These are phyloP conservation scores for Misgurnus mizolepis DNA, from an alignment of 2,113 vertebrate species.

Conservation along the genomic window DNA sequence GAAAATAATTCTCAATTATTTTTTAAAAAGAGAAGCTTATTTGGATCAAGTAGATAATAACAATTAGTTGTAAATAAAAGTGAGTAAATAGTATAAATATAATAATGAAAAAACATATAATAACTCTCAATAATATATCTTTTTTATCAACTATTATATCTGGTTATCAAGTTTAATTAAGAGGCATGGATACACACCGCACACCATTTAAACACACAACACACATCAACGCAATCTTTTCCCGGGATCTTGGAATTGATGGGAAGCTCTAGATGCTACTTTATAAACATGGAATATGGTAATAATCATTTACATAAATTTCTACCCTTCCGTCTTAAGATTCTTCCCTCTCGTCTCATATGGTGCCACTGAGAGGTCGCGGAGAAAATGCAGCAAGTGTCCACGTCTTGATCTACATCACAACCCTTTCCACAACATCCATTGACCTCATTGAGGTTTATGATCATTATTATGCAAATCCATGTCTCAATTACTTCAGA, in stretches of 20 bases:
- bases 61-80: no score
- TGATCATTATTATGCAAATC: slow-evolving; percentile 32
- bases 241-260: slow-evolving; percentile 33
- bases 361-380: slow-evolving; percentile 25
- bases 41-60: no score
- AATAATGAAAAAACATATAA: neutral
- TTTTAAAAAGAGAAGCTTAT: no score
- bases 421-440: slow-evolving; percentile 7
- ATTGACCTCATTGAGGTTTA: slow-evolving; percentile 5
- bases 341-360: slow-evolving; percentile 26
- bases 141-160: neutral
- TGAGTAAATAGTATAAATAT: neutral
- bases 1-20: no score
- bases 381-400: slow-evolving; percentile 29
- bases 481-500: slow-evolving; percentile 1
- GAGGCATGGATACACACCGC: slow-evolving; percentile 7
- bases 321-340: slow-evolving; percentile 29
- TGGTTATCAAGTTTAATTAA: slow-evolving; percentile 17
- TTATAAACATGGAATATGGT: slow-evolving; percentile 57
- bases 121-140: no score
- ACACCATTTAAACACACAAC: slow-evolving; percentile 35
- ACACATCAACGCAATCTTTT: slow-evolving; percentile 40
- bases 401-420: slow-evolving; percentile 10
- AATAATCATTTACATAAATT: slow-evolving; percentile 51
- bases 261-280: slow-evolving; percentile 46